Conservation (phyloP, 2,797 vertebrate species). For the Prionace glauca region DNA sequence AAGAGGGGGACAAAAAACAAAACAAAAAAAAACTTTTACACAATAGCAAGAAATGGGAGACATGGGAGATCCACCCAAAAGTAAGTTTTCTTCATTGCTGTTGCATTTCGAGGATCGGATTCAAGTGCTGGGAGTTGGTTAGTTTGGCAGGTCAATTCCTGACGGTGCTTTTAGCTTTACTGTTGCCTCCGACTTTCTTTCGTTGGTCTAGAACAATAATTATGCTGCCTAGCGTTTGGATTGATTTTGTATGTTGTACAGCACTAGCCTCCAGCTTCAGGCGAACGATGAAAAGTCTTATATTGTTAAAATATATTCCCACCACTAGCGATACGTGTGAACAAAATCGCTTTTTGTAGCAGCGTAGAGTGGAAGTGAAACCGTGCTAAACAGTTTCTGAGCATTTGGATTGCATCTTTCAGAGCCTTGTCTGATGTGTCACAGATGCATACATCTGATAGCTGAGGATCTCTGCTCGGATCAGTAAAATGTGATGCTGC, state of each 20-base stretch:
- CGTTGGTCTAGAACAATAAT: slow-evolving; percentile 13
- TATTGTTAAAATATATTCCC: slow-evolving; percentile 30
- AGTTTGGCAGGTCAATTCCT: slow-evolving; percentile 8
- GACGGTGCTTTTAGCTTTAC: neutral
- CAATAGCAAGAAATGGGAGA: slow-evolving; percentile 89
- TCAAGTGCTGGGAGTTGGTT: neutral
- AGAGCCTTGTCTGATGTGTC: slow-evolving; percentile 25
- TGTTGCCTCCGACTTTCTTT: neutral
- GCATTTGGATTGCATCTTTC: slow-evolving; percentile 11
- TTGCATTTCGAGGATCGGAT: slow-evolving; percentile 34
- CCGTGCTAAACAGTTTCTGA: neutral
- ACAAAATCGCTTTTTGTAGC: neutral
- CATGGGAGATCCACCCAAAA: slow-evolving; percentile 99
- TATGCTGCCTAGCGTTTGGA: neutral
- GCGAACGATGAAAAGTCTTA: neutral
- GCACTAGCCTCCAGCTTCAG: neutral
- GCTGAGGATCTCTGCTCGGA: slow-evolving; percentile 10
- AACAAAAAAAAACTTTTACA: slow-evolving; percentile 27
- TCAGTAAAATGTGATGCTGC: slow-evolving; percentile 11
- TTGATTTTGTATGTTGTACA: neutral
- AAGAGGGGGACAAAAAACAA: neutral
- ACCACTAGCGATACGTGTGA: slow-evolving; percentile 25
- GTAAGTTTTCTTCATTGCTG: slow-evolving; percentile 66
- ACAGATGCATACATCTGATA: slow-evolving; percentile 8
- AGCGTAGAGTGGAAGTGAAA: slow-evolving; percentile 12